phyloP scores from a whole-genome alignment of 2,113 vertebrate genomes.

The Phylloscopus trochilus region DNA sequence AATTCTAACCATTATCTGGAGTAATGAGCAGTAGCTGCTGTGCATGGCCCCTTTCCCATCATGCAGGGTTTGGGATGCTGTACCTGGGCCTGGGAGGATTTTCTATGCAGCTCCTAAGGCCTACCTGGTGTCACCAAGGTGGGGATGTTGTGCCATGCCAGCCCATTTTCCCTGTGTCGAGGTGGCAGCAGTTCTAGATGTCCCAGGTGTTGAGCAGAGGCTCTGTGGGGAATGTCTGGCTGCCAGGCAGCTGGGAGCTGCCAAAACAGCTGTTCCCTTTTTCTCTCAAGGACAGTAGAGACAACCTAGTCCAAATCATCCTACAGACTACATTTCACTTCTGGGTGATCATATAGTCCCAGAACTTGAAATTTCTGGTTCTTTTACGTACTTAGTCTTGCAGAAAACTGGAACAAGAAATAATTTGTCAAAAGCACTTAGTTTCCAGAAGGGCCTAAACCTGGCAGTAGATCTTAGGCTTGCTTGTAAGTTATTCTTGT shows the following conservation, averaged over 20 bases:
- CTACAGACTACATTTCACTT: neutral
- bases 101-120: neutral
- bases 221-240: neutral
- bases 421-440: neutral
- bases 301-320: neutral
- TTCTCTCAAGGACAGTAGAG: neutral
- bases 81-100: neutral
- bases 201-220: neutral
- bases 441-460: neutral
- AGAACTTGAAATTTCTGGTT: neutral
- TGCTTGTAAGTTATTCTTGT: neutral
- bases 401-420: neutral
- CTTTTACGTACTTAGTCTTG: neutral
- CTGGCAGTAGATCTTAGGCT: neutral
- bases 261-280: neutral
- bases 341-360: neutral
- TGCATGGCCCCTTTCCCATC: neutral
- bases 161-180: fast-evolving
- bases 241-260: neutral
- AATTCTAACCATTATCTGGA: constrained; percentile 31
- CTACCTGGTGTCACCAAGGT: neutral
- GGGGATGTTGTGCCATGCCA: neutral
- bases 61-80: neutral
- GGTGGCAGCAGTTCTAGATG: neutral
- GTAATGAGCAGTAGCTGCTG: constrained; percentile 37